Base-by-base conservation (phyloP, 2,888 invertebrate species). In the Drosophila robusta region DNA sequence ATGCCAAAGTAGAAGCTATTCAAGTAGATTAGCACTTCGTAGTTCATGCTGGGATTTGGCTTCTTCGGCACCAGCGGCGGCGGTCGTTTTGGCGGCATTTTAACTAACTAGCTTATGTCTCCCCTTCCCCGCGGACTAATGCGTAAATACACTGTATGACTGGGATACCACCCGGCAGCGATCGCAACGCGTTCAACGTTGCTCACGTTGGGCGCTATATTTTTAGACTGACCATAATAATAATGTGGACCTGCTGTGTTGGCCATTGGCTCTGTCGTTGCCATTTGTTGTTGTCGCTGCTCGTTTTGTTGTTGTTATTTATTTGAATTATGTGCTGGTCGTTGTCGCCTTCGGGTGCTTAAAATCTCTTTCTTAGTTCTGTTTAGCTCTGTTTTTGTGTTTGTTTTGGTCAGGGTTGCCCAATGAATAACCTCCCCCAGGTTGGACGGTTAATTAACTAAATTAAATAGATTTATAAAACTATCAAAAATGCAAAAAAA, bases 1-100 rank as follows among this genome's bases (percentile, higher is more conserved):
- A 97, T 95, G 73, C 96, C 96, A 90, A 97, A 96, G 93, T 97
- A 97, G 92, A 96, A 96, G 42, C 96, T 96, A 92, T 97, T 97
- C 69, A 97, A 92, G 91, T 97, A 97, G 82, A 97, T 94, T 36
- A 97, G 93, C 91, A 97, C 96, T 93, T 97, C 96, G 88, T 96
- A 97, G 7, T 95, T 95, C 90, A 97, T 93, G 87, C 96, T 96
- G 6, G 96, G 95, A 92, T 96, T 96, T 86, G 95, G 94, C 93
- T 95, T 94, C 71, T 89, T 90, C 1, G 90, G 90, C 78, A 90
- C 89, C 55, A 86, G 70, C 14, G 87, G 80, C 29, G 87, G 89
- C 39, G 81, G 87, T 51, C 89, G 85, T 62, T 90, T 90, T 50
- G 89, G 89, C 47, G 90, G 90, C 89, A 90, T 90, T 56, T 64